Percentiles rank a stretch among this genome's conserved stretches.
Conservation (phyloP, 2,113 vertebrate species). For the Aspidoscelis tigris region DNA sequence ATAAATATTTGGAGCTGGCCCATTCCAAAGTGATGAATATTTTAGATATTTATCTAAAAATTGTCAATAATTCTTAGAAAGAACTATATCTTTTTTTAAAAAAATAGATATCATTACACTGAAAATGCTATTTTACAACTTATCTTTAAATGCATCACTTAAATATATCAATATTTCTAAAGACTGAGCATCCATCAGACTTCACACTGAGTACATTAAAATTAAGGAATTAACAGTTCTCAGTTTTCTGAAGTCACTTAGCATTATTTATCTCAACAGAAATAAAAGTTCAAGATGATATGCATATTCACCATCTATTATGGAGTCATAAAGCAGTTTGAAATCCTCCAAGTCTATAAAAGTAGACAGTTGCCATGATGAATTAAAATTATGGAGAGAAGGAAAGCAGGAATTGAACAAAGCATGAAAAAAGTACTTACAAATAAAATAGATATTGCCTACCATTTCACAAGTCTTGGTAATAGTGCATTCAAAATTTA, state of each 20-base stretch:
- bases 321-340: constrained; percentile 18
- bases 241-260: neutral
- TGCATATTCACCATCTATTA: neutral
- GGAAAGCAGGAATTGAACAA: constrained; percentile 32
- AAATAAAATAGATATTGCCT: constrained; percentile 41
- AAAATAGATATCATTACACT: neutral
- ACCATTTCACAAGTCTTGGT: constrained; percentile 34
- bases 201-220: neutral
- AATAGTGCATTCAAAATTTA: neutral
- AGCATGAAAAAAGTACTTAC: constrained; percentile 25
- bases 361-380: constrained; percentile 6
- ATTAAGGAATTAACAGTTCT: neutral
- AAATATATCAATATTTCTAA: neutral
- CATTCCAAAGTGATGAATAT: too few relatives aligned
- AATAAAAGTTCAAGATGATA: constrained; percentile 11
- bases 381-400: constrained; percentile 10
- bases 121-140: neutral
- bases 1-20: too few relatives aligned
- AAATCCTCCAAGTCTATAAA: constrained; percentile 21
- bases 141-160: neutral
- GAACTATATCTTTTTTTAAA: too few relatives aligned
- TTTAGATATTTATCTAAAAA: neutral
- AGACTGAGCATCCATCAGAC: constrained; percentile 18
- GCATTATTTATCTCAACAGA: constrained; percentile 28
- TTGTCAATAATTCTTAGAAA: too few relatives aligned